These are phyloP conservation scores for Spialia ferax DNA, from an alignment of 2,888 invertebrate genomes.

Conservation along the genomic window DNA sequence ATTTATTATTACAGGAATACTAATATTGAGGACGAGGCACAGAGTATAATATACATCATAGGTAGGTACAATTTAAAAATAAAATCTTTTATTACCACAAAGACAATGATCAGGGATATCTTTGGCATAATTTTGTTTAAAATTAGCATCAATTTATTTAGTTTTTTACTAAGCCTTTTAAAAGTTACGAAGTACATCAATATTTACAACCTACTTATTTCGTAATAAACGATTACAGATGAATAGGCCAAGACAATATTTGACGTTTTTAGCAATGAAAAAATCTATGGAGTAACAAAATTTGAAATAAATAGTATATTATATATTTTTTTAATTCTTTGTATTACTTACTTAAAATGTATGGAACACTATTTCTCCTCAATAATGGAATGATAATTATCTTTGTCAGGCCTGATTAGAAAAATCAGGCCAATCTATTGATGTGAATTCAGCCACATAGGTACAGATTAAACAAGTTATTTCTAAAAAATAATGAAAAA, in stretches of 20 bases:
- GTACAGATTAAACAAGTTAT: background rate
- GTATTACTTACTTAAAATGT: no score
- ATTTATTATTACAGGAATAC: no score
- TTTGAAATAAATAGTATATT: no score
- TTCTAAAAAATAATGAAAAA: background rate
- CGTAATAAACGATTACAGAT: background rate
- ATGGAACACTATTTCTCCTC: no score
- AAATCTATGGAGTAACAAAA: no score
- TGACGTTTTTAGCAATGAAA: no score
- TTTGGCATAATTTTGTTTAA: slow-evolving; percentile 55
- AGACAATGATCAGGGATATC: slow-evolving; percentile 55
- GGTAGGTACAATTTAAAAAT: slow-evolving; percentile 23
- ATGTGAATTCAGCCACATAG: no score
- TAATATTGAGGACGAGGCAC: no score
- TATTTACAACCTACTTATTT: background rate
- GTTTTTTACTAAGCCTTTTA: background rate
- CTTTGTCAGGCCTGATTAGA: no score
- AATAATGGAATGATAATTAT: no score
- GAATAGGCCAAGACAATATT: background rate
- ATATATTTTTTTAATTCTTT: no score
- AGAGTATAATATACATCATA: slow-evolving; percentile 34
- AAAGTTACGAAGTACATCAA: background rate
- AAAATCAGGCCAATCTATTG: no score
- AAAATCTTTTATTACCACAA: slow-evolving; percentile 48
- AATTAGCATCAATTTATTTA: slow-evolving; percentile 4